phyloP scores from a whole-genome alignment of 2,888 invertebrate genomes.

The Slavum lentiscoides region DNA sequence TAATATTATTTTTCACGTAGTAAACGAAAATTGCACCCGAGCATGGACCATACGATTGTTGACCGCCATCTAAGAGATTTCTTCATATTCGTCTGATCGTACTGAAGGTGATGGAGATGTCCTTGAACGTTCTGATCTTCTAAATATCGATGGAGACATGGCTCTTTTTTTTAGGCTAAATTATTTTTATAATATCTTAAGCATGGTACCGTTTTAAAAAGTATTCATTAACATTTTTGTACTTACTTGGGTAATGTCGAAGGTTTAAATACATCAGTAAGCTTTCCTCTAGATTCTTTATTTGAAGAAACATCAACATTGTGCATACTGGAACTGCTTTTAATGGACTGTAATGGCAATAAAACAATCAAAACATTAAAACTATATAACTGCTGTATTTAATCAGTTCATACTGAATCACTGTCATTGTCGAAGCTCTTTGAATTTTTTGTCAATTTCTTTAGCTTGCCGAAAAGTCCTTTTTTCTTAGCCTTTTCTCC shows the following conservation, averaged over 20 bases:
- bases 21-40: background rate
- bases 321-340: slow-evolving; percentile 41
- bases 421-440: slow-evolving; percentile 73
- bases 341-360: slow-evolving; percentile 27
- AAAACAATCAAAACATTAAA: background rate
- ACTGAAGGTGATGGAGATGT: slow-evolving; percentile 44
- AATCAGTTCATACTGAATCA: slow-evolving; percentile 60
- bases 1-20: background rate
- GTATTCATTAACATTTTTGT: background rate
- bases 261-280: slow-evolving; percentile 33
- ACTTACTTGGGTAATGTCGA: slow-evolving; percentile 47
- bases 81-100: slow-evolving; percentile 50
- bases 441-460: slow-evolving; percentile 81
- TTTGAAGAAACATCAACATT: slow-evolving; percentile 27
- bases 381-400: background rate
- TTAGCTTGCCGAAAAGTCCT: slow-evolving; percentile 79
- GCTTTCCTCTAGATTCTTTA: slow-evolving; percentile 29
- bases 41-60: background rate
- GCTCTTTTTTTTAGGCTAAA: slow-evolving; percentile 43
- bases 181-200: background rate
- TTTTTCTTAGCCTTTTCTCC: slow-evolving; percentile 78
- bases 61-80: slow-evolving; percentile 30
- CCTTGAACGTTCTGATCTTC: slow-evolving; percentile 44
- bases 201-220: background rate
- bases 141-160: slow-evolving; percentile 50